Conservation (phyloP, 2,113 vertebrate genomes). For the Lagopus muta region DNA sequence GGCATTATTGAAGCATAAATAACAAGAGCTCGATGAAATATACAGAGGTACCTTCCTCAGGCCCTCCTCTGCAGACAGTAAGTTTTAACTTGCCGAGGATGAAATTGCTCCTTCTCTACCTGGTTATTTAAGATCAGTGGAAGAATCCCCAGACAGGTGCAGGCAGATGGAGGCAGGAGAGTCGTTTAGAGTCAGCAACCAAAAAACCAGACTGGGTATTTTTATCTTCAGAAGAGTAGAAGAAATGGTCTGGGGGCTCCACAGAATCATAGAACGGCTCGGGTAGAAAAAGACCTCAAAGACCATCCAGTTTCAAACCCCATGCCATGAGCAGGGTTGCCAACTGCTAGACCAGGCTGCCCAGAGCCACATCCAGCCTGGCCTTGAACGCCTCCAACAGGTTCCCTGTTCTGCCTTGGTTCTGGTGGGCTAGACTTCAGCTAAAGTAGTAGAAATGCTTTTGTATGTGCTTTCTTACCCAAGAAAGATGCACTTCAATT, state of each 20-base stretch:
- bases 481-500: not conserved
- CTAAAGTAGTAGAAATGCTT: not conserved
- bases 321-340: too few species aligned
- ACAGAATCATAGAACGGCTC: too few species aligned
- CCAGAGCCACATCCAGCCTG: too few species aligned
- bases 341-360: too few species aligned
- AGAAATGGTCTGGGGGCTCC: not conserved
- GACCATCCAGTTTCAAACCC: too few species aligned
- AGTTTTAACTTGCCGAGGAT: not conserved
- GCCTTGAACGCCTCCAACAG: too few species aligned
- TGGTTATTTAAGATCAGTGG: not conserved
- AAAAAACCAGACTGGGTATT: not conserved
- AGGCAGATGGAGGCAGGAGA: not conserved
- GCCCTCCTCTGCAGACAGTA: not conserved
- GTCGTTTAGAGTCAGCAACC: not conserved
- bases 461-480: not conserved
- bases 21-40: not conserved
- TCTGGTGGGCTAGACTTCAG: not conserved
- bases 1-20: not conserved
- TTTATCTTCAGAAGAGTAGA: not conserved
- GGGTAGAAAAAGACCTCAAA: too few species aligned
- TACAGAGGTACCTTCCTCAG: not conserved
- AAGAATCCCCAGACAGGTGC: accelerated
- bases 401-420: accelerated
- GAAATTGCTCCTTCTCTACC: not conserved